Conservation (phyloP, 2,797 vertebrate genomes). For the Pipistrellus pipistrellus region DNA sequence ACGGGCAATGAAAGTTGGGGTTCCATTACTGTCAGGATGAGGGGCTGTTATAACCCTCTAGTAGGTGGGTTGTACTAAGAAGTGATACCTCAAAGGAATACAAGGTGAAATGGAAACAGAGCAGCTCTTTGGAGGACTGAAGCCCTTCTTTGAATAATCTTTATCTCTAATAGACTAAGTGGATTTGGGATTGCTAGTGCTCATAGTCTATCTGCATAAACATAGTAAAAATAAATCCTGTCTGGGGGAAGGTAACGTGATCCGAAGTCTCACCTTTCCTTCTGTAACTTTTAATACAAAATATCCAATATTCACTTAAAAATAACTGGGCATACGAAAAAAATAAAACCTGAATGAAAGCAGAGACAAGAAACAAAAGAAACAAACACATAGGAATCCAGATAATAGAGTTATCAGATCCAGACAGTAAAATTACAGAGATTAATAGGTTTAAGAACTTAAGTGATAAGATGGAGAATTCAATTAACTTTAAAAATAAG, state of each 20-base stretch:
- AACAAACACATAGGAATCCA: slow-evolving; percentile 32
- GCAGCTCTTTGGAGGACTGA: neutral
- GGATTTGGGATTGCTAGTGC: neutral
- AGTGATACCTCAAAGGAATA: neutral
- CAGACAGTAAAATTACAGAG: slow-evolving; percentile 55
- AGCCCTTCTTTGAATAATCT: neutral
- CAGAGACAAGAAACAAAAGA: slow-evolving; percentile 45
- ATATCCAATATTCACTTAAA: slow-evolving; percentile 27
- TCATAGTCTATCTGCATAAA: neutral
- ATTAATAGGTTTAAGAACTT: slow-evolving; percentile 59
- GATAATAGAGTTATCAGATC: slow-evolving; percentile 62
- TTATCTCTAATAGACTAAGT: neutral
- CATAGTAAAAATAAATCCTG: slow-evolving; percentile 3
- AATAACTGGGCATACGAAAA: slow-evolving; percentile 9
- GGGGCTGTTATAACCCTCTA: neutral
- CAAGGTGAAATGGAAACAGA: neutral
- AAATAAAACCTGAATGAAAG: slow-evolving; percentile 38
- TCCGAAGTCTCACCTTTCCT: neutral
- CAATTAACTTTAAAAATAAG: slow-evolving; percentile 65
- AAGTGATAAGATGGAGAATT: slow-evolving; percentile 40
- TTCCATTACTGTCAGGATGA: neutral
- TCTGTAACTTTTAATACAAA: neutral
- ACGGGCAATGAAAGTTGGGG: neutral
- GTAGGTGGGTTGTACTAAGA: neutral
- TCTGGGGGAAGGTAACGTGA: neutral